Evolutionary conservation across 2,113 vertebrate species (phyloP).

Genomic region (Acrocephalus kingi): DNA sequence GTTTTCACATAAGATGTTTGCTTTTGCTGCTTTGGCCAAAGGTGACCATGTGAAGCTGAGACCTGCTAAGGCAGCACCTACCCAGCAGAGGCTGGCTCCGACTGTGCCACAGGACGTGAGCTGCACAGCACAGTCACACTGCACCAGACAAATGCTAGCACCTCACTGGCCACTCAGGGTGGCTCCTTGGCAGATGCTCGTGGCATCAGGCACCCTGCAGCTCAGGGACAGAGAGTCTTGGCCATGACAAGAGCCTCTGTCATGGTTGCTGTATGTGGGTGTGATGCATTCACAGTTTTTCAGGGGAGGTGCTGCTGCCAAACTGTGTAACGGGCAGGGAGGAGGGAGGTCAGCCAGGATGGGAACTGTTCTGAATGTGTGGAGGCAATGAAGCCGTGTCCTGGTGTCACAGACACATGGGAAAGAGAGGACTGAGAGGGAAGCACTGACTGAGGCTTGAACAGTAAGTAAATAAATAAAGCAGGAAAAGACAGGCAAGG

Average conservation of each 20-base stretch:
- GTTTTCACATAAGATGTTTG: not conserved
- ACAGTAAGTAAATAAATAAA: not conserved
- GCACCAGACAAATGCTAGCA: not conserved
- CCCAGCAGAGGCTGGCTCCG: not conserved
- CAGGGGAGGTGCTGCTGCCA: not conserved
- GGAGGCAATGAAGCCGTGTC: not conserved
- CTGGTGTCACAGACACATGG: not conserved
- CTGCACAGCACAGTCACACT: not conserved
- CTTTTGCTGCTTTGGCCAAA: not conserved
- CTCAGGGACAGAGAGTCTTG: not conserved
- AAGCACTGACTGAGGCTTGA: not conserved
- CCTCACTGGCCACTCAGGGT: not conserved
- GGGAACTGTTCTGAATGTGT: fast-evolving
- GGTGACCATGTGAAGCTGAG: not conserved
- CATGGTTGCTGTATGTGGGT: not conserved
- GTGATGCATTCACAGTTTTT: not conserved
- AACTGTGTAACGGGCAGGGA: not conserved
- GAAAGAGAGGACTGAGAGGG: not conserved
- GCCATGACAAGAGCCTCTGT: fast-evolving
- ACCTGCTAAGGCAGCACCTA: not conserved
- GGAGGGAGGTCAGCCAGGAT: not conserved
- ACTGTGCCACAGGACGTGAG: fast-evolving
- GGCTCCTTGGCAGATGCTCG: not conserved
- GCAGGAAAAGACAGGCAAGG: not conserved
- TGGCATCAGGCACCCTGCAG: not conserved